Percentiles rank a stretch among this genome's conserved stretches.
These are phyloP conservation scores for Lophotriccus pileatus DNA, from an alignment of 2,797 vertebrate species.

Conservation along the genomic window DNA sequence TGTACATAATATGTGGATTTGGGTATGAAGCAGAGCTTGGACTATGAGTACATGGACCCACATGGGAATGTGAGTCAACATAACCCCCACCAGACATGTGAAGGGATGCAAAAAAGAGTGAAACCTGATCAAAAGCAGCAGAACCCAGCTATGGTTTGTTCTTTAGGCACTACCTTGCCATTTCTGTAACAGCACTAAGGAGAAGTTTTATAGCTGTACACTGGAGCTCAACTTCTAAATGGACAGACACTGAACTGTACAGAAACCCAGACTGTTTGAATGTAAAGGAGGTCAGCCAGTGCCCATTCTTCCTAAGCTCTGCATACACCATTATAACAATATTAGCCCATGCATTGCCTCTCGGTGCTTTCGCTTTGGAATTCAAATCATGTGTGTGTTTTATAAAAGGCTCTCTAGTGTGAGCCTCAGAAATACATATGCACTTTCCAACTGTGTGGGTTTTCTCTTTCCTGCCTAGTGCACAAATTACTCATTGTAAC, in stretches of 20 bases:
- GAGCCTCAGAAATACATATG: conserved; percentile 66
- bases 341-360: conserved; percentile 5
- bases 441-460: conserved; percentile 50
- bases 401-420: conserved; percentile 69
- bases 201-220: background rate
- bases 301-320: conserved; percentile 21
- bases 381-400: conserved; percentile 69
- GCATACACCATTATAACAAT: conserved; percentile 1
- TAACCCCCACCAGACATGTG: background rate
- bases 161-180: background rate
- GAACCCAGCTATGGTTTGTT: background rate
- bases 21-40: background rate
- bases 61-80: background rate
- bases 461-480: conserved; percentile 58
- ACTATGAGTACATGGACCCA: background rate
- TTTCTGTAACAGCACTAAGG: background rate
- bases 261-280: background rate
- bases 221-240: background rate
- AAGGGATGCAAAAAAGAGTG: background rate
- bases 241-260: background rate
- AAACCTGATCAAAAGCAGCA: background rate
- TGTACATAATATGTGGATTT: background rate
- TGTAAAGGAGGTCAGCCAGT: background rate
- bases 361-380: conserved; percentile 57
- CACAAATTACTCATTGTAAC: conserved; percentile 68